phyloP scores from a whole-genome alignment of 35 echinoderm and acorn worm genomes.

The Strongylocentrotus purpuratus region DNA sequence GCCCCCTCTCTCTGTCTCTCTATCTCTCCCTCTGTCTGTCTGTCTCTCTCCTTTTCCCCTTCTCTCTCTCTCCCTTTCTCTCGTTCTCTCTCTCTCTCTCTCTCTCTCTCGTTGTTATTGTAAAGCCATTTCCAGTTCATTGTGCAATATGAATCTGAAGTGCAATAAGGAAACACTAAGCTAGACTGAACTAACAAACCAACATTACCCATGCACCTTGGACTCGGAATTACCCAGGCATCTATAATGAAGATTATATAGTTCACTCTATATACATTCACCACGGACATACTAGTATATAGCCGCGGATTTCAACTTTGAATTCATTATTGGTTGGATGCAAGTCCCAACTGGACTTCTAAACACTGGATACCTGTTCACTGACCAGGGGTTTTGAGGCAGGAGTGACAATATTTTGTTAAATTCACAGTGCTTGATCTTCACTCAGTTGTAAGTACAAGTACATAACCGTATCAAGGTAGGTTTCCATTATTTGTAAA shows the following conservation, averaged over 20 bases:
- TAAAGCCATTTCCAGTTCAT: neutral
- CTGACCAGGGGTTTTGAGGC: neutral
- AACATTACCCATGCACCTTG: neutral
- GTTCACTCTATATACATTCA: neutral
- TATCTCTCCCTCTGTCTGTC: too few relatives aligned
- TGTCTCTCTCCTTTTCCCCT: too few relatives aligned
- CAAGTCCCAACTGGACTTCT: neutral
- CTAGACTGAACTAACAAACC: neutral
- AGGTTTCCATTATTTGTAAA: neutral
- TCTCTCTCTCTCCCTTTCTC: too few relatives aligned
- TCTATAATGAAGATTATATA: neutral
- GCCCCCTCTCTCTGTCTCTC: too few relatives aligned
- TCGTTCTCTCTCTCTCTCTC: too few relatives aligned
- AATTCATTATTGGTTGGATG: neutral
- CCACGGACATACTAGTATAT: neutral
- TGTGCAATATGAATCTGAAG: neutral
- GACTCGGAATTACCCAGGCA: conserved; percentile 5
- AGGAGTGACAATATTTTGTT: neutral
- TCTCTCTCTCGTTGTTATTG: too few relatives aligned
- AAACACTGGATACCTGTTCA: neutral
- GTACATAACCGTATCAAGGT: neutral
- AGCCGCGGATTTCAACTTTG: neutral
- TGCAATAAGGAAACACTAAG: neutral
- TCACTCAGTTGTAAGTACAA: neutral
- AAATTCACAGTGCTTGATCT: neutral